Conservation (phyloP, 2,888 invertebrate genomes). For the Papilio demoleus region DNA sequence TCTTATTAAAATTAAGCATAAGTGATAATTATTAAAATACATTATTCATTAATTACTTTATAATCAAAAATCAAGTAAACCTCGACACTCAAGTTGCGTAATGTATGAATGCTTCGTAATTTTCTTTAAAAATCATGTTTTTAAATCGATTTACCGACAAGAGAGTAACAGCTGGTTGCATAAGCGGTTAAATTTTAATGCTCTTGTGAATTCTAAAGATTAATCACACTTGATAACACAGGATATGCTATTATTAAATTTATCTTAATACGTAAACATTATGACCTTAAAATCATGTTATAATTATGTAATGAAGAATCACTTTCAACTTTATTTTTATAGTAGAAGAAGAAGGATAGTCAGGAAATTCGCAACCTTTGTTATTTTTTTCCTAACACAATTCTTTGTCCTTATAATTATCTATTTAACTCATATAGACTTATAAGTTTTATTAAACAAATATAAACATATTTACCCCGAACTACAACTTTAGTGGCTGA, state of each 20-base stretch:
- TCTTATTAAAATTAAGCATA: too few relatives aligned
- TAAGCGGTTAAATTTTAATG: slow-evolving; percentile 30
- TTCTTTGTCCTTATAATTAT: too few relatives aligned
- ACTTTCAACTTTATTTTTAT: not conserved
- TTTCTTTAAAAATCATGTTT: slow-evolving; percentile 47
- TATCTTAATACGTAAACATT: slow-evolving; percentile 1
- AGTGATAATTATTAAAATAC: not conserved
- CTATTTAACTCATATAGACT: too few relatives aligned
- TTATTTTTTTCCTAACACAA: too few relatives aligned
- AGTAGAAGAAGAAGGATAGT: too few relatives aligned
- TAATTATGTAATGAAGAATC: not conserved
- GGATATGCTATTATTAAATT: slow-evolving; percentile 35
- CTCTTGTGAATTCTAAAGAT: slow-evolving; percentile 35
- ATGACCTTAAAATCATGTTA: not conserved
- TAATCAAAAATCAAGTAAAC: slow-evolving; percentile 36
- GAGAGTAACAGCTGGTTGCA: slow-evolving; percentile 27
- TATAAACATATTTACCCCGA: too few relatives aligned
- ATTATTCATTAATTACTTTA: slow-evolving; percentile 24
- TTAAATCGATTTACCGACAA: slow-evolving; percentile 41
- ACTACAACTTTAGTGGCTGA: too few relatives aligned
- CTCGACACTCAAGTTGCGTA: slow-evolving; percentile 36
- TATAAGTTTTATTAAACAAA: too few relatives aligned
- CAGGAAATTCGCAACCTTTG: too few relatives aligned
- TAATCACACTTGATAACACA: slow-evolving; percentile 40
- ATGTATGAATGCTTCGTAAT: slow-evolving; percentile 43